Conservation (phyloP, 2,797 vertebrate genomes). For the Xyrichtys novacula region DNA sequence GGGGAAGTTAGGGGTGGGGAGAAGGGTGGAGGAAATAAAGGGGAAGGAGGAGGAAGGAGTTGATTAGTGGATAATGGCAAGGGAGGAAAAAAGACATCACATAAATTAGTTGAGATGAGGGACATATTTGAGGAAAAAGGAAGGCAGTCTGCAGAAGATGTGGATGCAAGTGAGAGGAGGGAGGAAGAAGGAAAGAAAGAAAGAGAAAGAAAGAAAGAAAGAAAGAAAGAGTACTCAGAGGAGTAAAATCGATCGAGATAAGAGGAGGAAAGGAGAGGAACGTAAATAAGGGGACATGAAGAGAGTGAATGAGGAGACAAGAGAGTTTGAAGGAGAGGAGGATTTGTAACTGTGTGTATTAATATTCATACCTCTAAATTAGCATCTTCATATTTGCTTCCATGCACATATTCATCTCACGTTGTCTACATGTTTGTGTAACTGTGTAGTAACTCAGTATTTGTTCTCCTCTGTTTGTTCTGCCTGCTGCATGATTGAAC, state of each 20-base stretch:
- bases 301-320: conserved; percentile 1
- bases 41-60: neutral
- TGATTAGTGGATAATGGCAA: no score
- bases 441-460: neutral
- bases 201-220: neutral
- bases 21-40: neutral
- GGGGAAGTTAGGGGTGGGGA: neutral
- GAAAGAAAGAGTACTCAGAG: conserved; percentile 10
- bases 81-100: neutral
- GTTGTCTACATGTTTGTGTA: conserved; percentile 23
- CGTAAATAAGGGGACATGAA: neutral
- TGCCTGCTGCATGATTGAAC: neutral
- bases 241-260: no score
- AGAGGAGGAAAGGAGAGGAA: no score
- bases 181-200: neutral
- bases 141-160: neutral
- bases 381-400: neutral
- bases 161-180: neutral
- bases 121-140: neutral
- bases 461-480: conserved; percentile 21
- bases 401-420: neutral
- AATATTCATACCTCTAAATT: conserved; percentile 9
- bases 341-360: neutral
- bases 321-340: no score
- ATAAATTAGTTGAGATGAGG: neutral